Conservation (phyloP, 1,140 invertebrate genomes). For the Meloidogyne chitwoodi region DNA sequence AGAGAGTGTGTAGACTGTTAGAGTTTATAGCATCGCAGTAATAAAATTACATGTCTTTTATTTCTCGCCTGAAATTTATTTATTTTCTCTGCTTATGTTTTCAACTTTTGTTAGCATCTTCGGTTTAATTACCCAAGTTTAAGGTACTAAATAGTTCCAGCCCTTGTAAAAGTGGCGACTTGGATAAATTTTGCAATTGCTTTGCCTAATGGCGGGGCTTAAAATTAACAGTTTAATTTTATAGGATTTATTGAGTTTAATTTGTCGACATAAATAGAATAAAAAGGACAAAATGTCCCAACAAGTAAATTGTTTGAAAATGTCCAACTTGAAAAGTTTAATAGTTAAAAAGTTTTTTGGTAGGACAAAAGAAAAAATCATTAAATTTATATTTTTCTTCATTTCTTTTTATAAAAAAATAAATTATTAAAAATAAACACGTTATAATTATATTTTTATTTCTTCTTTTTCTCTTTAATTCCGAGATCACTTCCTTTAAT, state of each 20-base stretch:
- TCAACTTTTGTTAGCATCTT: neutral
- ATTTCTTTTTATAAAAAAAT: too few species aligned
- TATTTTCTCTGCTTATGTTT: neutral
- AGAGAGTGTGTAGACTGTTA: neutral
- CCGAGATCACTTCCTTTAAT: conserved; percentile 33
- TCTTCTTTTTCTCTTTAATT: conserved; percentile 27
- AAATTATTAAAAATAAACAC: too few species aligned
- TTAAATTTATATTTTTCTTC: too few species aligned
- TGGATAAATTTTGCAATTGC: neutral
- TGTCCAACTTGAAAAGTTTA: too few species aligned
- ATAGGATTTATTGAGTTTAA: too few species aligned
- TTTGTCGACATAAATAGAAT: too few species aligned
- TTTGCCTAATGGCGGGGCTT: neutral
- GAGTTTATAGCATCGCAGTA: neutral
- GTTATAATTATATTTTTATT: neutral
- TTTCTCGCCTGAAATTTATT: neutral
- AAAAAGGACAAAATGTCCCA: too few species aligned
- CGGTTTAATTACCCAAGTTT: neutral
- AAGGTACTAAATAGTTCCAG: neutral
- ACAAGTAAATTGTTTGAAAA: too few species aligned
- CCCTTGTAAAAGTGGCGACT: neutral
- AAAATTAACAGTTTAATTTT: too few species aligned
- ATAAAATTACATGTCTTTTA: neutral
- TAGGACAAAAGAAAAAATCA: too few species aligned
- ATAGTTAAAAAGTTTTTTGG: too few species aligned